A percentile compares a stretch with the other conserved stretches of the same genome.
These are phyloP conservation scores for Gephyroberyx darwinii DNA, from an alignment of 2,797 vertebrate genomes.

Conservation along the genomic window DNA sequence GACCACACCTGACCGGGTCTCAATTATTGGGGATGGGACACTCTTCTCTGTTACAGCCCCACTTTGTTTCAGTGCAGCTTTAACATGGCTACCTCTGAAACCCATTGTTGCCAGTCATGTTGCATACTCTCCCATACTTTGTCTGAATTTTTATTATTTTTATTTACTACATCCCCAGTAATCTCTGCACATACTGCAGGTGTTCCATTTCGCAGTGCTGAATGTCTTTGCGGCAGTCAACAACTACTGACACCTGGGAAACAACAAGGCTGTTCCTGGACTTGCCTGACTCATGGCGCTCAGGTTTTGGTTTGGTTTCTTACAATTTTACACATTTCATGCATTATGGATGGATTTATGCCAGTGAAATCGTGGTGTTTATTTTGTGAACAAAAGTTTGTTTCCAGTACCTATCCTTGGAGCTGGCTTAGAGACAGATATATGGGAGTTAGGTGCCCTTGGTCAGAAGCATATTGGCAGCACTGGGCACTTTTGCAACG, in stretches of 20 bases:
- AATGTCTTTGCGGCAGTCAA: conserved; percentile 49
- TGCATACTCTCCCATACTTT: too few relatives aligned
- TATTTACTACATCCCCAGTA: conserved; percentile 27
- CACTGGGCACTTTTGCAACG: neutral
- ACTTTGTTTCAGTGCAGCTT: neutral
- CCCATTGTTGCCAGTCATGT: neutral
- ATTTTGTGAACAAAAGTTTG: neutral
- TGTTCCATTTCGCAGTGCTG: neutral
- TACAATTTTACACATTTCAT: conserved; percentile 52
- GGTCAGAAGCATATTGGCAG: conserved; percentile 10
- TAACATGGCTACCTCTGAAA: conserved; percentile 12
- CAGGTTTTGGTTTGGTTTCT: conserved; percentile 45
- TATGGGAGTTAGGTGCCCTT: neutral
- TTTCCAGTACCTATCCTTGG: neutral
- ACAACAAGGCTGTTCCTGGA: conserved; percentile 37
- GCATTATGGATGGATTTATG: conserved; percentile 48
- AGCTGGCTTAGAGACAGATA: conserved; percentile 5
- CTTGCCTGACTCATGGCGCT: neutral
- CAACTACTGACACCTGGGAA: conserved; percentile 42
- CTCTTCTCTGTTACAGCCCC: too few relatives aligned
- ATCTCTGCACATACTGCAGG: conserved; percentile 27
- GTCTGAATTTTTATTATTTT: neutral
- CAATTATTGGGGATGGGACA: too few relatives aligned
- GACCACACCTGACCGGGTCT: too few relatives aligned
- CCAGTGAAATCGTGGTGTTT: conserved; percentile 23